A percentile compares a stretch with the other conserved stretches of the same genome.
These are phyloP conservation scores for Drosophila buzzatii DNA, from an alignment of 2,888 invertebrate species.

Conservation along the genomic window DNA sequence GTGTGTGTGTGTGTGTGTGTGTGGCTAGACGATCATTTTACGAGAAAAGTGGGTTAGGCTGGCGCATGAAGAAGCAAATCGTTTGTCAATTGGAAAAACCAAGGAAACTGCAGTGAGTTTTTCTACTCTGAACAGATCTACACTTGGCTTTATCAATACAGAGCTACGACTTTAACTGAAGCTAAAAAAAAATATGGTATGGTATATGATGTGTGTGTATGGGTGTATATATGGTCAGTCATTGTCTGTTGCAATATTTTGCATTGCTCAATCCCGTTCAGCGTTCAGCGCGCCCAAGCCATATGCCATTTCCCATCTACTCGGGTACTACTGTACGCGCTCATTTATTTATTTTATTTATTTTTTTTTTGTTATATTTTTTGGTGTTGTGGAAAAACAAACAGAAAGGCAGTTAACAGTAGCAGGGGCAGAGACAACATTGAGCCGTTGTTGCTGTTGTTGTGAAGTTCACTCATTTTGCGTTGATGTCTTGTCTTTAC, in stretches of 20 bases:
- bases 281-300: conserved; percentile 19
- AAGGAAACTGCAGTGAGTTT: conserved; percentile 11
- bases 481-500: background rate
- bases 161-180: conserved; percentile 15
- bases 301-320: conserved; percentile 53
- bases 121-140: conserved; percentile 1
- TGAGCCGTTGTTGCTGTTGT: conserved; percentile 30
- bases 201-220: conserved; percentile 26
- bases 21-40: conserved; percentile 24
- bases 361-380: conserved; percentile 7
- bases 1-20: background rate
- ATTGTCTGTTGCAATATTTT: conserved; percentile 75
- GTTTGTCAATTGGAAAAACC: conserved; percentile 7
- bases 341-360: conserved; percentile 3
- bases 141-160: conserved; percentile 14
- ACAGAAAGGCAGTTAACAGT: conserved; percentile 59
- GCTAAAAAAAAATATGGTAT: conserved; percentile 19
- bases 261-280: conserved; percentile 68
- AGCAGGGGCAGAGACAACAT: conserved; percentile 50
- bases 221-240: conserved; percentile 47
- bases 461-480: conserved; percentile 38
- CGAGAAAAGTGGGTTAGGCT: conserved; percentile 49
- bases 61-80: background rate
- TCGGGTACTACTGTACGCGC: conserved; percentile 39
- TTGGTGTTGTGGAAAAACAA: conserved; percentile 55